phyloP scores from a whole-genome alignment of 2,113 vertebrate genomes.

The Melierax canorus region DNA sequence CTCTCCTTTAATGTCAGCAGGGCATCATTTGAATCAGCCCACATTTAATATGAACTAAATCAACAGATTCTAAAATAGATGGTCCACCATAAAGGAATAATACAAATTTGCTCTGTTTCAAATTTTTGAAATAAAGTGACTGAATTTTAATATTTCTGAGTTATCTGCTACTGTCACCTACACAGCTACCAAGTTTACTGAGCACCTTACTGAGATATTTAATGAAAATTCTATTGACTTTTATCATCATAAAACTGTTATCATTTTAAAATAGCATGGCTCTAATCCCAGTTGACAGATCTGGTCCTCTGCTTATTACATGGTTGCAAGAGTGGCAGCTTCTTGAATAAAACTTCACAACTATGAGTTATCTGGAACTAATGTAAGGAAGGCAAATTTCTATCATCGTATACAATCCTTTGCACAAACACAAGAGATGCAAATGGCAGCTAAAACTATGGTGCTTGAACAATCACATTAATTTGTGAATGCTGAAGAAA shows the following conservation, averaged over 20 bases:
- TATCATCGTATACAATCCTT: not conserved
- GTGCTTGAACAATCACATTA: not conserved
- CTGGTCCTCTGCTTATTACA: not conserved
- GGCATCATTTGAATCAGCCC: not conserved
- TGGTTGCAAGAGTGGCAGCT: not conserved
- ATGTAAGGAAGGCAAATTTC: not conserved
- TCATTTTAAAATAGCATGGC: not conserved
- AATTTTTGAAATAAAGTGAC: not conserved
- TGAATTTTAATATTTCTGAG: not conserved
- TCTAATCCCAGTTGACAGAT: not conserved
- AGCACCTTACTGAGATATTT: not conserved
- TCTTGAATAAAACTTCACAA: not conserved
- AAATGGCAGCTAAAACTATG: not conserved
- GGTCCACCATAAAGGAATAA: not conserved
- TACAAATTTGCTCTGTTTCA: not conserved
- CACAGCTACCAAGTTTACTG: not conserved
- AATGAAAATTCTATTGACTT: not conserved
- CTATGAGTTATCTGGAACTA: not conserved
- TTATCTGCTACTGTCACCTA: not conserved
- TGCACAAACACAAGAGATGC: not conserved
- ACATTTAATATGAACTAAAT: not conserved
- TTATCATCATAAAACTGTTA: not conserved
- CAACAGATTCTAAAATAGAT: not conserved
- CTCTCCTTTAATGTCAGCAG: not conserved
- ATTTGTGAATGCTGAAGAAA: not conserved